Base-by-base conservation (phyloP, 2,113 vertebrate species). In the Gadus macrocephalus region DNA sequence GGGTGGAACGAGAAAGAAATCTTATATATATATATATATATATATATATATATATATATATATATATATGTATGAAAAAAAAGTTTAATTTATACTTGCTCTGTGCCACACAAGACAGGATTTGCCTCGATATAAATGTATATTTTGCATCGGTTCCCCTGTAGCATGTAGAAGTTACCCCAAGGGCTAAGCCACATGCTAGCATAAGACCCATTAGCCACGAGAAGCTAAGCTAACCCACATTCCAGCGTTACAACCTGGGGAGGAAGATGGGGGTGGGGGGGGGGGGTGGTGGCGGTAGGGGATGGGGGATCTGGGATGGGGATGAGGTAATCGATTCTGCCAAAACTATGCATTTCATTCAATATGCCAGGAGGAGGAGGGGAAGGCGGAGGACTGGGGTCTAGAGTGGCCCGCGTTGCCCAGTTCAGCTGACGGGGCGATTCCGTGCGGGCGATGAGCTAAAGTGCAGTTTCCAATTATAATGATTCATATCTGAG, bases 121-220 rank as follows among this genome's bases (percentile, higher is more conserved):
- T 53, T 16, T 70, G 20, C 53, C 68, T 3, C 27, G 15, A 63
- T 20, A 70, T 25, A 16, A 49, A 49, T 27, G 15, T 15, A 15
- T 55, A 53, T 62, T 59, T 60, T 69, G 27, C 64, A 71, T 63
- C 35, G n/a, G n/a, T 65, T 15, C 38, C 53, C 53, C 60, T 62
- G 35, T 71, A 61, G 64, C 42, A 64, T 77, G 75, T 71, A 4
- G 61, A 62, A 72, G 73, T 49, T 68, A 81, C 86, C 71, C 15
- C 79, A 88, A 91, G 89, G 87, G 86, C 88, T 89, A 84, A 14
- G 79, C 76, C 71, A 62, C 68, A 71, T 53, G 31, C 7, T 25
- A 49, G 42, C 42, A 49, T 61, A 19, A 61, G 22, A 61, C 22
- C 59, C 59, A 61, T 22, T 20, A 22, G 59, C 59, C 16, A 61